Evolutionary conservation across 2,888 invertebrate species (phyloP).

Genomic region (Tetranychus piercei): DNA sequence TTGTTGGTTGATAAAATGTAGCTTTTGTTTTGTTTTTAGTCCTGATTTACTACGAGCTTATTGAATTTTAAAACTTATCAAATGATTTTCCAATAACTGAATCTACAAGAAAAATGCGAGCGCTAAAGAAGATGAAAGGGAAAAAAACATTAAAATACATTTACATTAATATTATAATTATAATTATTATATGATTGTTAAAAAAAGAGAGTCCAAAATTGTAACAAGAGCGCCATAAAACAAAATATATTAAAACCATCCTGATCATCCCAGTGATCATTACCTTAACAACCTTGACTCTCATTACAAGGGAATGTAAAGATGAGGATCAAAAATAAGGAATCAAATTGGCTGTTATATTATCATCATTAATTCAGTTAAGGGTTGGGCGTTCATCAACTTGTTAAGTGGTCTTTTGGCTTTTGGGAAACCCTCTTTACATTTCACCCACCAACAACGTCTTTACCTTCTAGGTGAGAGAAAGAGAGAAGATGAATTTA

Average conservation of each 20-base stretch:
- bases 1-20: not conserved
- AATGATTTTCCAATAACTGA: not conserved
- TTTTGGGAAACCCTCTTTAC: not conserved
- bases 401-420: not conserved
- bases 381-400: not conserved
- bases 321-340: not conserved
- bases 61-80: not conserved
- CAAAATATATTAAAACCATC: not conserved
- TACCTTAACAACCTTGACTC: not conserved
- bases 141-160: no score
- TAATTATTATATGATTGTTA: not conserved
- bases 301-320: not conserved
- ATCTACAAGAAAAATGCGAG: not conserved
- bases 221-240: not conserved
- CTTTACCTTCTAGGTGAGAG: not conserved
- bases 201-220: constrained; percentile 1
- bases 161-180: not conserved
- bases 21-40: not conserved
- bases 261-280: not conserved
- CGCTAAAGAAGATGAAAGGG: no score
- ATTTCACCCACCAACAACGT: not conserved
- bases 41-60: not conserved
- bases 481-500: not conserved
- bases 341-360: not conserved
- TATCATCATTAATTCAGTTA: not conserved